Evolutionary conservation across 2,888 invertebrate species (phyloP).

Genomic region (Drosophila kambysellisi): DNA sequence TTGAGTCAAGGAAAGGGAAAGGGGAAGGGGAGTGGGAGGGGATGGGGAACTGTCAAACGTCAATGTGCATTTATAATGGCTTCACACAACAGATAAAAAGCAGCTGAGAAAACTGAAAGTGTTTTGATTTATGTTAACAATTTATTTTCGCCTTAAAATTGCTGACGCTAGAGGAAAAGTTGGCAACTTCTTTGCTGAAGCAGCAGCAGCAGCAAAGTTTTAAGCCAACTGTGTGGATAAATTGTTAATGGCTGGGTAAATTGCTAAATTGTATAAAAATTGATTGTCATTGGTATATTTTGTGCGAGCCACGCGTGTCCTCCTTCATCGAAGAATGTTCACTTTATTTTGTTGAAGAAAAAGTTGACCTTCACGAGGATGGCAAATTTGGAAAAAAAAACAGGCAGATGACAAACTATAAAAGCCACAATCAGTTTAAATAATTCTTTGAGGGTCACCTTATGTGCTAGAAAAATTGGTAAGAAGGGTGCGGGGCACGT

Average conservation of each 20-base stretch:
- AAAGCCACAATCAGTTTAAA: neutral
- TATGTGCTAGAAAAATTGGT: neutral
- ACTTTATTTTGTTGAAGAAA: neutral
- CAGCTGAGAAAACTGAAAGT: conserved; percentile 48
- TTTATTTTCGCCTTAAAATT: conserved; percentile 42
- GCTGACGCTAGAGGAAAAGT: conserved; percentile 36
- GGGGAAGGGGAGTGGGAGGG: neutral
- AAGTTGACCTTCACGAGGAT: neutral
- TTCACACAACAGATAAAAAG: conserved; percentile 54
- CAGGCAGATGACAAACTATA: neutral
- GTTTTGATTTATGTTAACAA: conserved; percentile 67
- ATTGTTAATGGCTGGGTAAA: conserved; percentile 46
- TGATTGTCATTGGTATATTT: conserved; percentile 39
- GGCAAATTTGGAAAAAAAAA: neutral
- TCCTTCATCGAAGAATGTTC: neutral
- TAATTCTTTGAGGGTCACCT: neutral
- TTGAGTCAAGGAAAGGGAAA: neutral
- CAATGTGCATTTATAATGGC: conserved; percentile 71
- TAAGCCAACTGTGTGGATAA: conserved; percentile 33
- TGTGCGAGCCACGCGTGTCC: neutral
- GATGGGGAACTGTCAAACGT: conserved; percentile 17
- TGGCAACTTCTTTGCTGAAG: conserved; percentile 10
- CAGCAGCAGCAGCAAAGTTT: conserved; percentile 19
- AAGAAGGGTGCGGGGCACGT: neutral
- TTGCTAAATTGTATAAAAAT: conserved; percentile 39